A percentile compares a stretch with the other conserved stretches of the same genome.
phyloP scores from a whole-genome alignment of 1,140 invertebrate genomes.

The Heliconius eleuchia region DNA sequence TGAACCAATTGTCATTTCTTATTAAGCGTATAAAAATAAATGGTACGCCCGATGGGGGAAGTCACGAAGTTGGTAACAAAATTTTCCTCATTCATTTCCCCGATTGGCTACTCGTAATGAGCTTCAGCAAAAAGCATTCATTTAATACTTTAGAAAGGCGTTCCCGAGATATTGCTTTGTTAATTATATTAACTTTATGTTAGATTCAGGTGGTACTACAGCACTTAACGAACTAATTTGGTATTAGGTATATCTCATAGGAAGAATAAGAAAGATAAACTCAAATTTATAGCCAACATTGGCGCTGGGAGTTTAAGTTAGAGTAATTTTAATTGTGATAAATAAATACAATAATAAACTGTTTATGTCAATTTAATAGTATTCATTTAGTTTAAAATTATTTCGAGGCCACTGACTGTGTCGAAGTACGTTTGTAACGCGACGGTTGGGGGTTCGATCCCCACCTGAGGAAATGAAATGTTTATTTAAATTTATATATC shows the following conservation, averaged over 20 bases:
- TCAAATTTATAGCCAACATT: background rate
- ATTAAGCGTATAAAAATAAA: constrained; percentile 68
- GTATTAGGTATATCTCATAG: constrained; percentile 19
- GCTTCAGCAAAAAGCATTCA: constrained; percentile 37
- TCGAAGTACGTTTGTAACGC: too few relatives aligned
- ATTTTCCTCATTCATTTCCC: constrained; percentile 58
- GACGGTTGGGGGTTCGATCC: too few relatives aligned
- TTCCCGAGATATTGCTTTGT: constrained; percentile 32
- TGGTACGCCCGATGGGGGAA: constrained; percentile 54
- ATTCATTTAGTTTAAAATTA: too few relatives aligned
- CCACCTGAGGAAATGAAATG: too few relatives aligned
- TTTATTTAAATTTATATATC: too few relatives aligned
- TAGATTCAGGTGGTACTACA: constrained; percentile 32
- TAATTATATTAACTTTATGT: constrained; percentile 37
- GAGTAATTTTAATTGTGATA: background rate
- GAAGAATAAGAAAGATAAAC: background rate
- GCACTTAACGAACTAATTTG: constrained; percentile 23
- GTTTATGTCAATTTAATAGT: too few relatives aligned
- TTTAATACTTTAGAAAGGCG: constrained; percentile 43
- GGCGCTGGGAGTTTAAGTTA: background rate
- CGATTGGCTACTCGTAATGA: constrained; percentile 64
- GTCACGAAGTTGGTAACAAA: constrained; percentile 52
- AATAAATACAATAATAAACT: background rate
- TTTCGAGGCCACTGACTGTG: too few relatives aligned
- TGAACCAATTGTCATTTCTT: constrained; percentile 60